Base-by-base conservation (phyloP, 1,140 invertebrate species). In the Planococcus citri region DNA sequence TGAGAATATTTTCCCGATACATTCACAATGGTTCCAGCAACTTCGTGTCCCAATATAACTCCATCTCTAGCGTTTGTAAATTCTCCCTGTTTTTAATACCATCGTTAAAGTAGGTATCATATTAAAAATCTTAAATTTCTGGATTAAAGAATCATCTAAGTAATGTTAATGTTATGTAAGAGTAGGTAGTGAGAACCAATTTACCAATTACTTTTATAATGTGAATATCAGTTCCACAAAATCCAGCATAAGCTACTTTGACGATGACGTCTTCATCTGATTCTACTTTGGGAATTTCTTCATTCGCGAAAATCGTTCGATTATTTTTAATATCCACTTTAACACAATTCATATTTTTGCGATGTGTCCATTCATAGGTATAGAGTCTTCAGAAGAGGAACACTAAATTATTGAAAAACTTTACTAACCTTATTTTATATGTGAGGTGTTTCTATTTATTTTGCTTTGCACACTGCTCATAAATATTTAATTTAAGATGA, bases 211-310 rank as follows among this genome's bases (percentile, higher is more conserved):
- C 86, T 75, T 84, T 80, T 6, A 86, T 79, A 74, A 90, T 89
- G 74, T 91, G 89, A 0, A 92, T 80, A 79, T 92, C 90, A n/a
- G 89, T 91, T 0, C 89, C 90, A 79, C 90, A 92, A 57, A 92
- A 84, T 1, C 89, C 90, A 0, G 85, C 77, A 74, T 83, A 87
- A 21, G 82, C 81, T 0, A 87, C 84, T 75, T 82, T 83, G 1
- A 88, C 78, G 14, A 86, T 78, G 20, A 87, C 80, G 25, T 87
- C 83, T 70, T 82, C 38, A 27, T 64, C 60, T 2, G 9, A 17
- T 17, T 24, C 60, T 27, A 1, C 17, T 22, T 24, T 25, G 3
- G 60, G 60, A 3, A 64, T 64, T 24, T 24, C 1, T 9, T 24
- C 21, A 1, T 17, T 22, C 20, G 60, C 4, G 10, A 64, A 25